These are phyloP conservation scores for Rhamphomyia laevipes DNA, from an alignment of 2,888 invertebrate species.

Conservation along the genomic window DNA sequence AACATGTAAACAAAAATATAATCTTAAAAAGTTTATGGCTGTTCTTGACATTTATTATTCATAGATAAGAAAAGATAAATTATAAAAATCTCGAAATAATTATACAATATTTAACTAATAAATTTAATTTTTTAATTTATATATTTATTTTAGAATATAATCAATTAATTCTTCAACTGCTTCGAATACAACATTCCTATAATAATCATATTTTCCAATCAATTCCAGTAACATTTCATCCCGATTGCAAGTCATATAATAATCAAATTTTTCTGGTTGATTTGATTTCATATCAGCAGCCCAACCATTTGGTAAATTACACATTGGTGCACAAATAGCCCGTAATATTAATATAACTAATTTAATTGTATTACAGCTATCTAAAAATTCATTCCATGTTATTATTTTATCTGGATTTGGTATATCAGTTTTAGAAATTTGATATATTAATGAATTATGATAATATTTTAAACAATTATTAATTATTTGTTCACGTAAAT, in stretches of 20 bases:
- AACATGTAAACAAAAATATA: no score
- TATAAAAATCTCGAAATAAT: no score
- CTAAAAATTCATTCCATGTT: conserved; percentile 26
- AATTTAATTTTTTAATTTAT: not conserved
- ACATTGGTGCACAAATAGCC: conserved; percentile 33
- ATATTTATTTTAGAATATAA: not conserved
- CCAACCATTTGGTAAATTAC: conserved; percentile 30
- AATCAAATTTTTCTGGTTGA: conserved; percentile 31
- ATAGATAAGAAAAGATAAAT: not conserved
- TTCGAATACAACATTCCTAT: conserved; percentile 5
- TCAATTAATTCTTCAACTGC: conserved; percentile 6
- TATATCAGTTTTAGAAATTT: conserved; percentile 13
- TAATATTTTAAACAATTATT: conserved; percentile 36
- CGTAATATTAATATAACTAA: conserved; percentile 29
- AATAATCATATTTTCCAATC: conserved; percentile 1
- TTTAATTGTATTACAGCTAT: conserved; percentile 28
- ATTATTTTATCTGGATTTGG: conserved; percentile 20
- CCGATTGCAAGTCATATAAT: conserved; percentile 31
- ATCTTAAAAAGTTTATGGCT: no score
- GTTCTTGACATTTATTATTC: no score
- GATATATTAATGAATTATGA: conserved; percentile 24
- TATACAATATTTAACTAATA: no score
- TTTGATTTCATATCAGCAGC: conserved; percentile 25
- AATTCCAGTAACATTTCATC: conserved; percentile 3
- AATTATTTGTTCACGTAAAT: conserved; percentile 30